A percentile compares a stretch with the other conserved stretches of the same genome.
Conservation (phyloP, 2,888 invertebrate genomes). For the Thysanoteuthis rhombus region DNA sequence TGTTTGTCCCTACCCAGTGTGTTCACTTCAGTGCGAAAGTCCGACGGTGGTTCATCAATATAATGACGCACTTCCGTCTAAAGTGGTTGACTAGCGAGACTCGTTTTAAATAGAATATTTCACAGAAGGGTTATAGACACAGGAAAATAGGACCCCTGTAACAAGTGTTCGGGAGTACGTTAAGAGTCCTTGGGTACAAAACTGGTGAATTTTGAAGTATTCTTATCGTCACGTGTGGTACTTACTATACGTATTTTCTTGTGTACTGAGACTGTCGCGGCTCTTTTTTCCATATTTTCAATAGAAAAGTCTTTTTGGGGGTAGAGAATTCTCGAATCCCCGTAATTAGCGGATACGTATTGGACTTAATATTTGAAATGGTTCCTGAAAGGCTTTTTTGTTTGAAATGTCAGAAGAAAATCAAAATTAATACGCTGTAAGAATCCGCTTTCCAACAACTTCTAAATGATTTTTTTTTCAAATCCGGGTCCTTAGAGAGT, state of each 20-base stretch:
- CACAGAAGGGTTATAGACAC: neutral
- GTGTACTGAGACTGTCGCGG: neutral
- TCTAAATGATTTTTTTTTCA: too few relatives aligned
- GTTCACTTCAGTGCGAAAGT: neutral
- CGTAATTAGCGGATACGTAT: too few relatives aligned
- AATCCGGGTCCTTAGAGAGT: too few relatives aligned
- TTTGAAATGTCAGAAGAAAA: too few relatives aligned
- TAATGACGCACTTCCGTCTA: neutral
- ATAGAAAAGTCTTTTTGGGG: too few relatives aligned
- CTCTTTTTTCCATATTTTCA: too few relatives aligned
- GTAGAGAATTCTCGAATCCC: too few relatives aligned
- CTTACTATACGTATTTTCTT: neutral
- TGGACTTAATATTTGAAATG: too few relatives aligned
- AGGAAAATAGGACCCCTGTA: neutral
- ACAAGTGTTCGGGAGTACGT: neutral
- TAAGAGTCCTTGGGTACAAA: neutral
- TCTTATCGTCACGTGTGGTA: neutral
- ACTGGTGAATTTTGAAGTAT: neutral
- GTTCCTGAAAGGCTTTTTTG: too few relatives aligned
- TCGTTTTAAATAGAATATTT: neutral
- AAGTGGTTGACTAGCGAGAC: neutral
- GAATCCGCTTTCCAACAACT: too few relatives aligned
- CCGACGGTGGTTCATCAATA: neutral
- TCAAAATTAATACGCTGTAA: too few relatives aligned
- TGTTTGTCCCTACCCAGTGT: neutral